A percentile compares a stretch with the other conserved stretches of the same genome.
Evolutionary conservation across 2,888 invertebrate species (phyloP).

Genomic region (Lycocerus yunnanus): DNA sequence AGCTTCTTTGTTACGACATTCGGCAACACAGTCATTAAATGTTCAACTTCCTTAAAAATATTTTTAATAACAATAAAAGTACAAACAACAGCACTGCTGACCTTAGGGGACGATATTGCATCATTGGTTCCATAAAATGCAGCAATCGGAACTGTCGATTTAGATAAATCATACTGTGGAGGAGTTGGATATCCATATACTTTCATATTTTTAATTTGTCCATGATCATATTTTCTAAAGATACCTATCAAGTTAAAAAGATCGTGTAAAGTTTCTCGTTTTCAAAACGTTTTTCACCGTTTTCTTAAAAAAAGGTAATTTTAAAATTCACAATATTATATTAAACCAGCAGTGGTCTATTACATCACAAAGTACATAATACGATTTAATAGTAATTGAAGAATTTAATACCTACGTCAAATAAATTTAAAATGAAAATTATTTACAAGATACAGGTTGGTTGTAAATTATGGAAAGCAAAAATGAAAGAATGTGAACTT

Average conservation of each 20-base stretch:
- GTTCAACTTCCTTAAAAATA: background rate
- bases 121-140: background rate
- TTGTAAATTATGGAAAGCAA: too few relatives aligned
- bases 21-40: background rate
- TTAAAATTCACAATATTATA: too few relatives aligned
- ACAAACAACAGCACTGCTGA: background rate
- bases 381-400: too few relatives aligned
- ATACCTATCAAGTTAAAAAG: background rate
- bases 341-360: too few relatives aligned
- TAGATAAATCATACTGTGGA: background rate
- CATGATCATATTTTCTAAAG: background rate
- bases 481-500: too few relatives aligned
- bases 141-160: background rate
- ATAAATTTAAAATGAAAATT: too few relatives aligned
- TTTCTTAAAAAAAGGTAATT: too few relatives aligned
- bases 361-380: too few relatives aligned
- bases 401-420: too few relatives aligned
- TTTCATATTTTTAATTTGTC: background rate
- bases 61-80: background rate
- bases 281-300: too few relatives aligned
- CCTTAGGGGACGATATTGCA: background rate
- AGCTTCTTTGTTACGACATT: background rate
- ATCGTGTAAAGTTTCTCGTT: background rate
- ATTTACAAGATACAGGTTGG: too few relatives aligned
- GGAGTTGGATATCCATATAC: background rate